Evolutionary conservation across 2,888 invertebrate genomes (phyloP).

Genomic region (Yponomeuta sedellus): DNA sequence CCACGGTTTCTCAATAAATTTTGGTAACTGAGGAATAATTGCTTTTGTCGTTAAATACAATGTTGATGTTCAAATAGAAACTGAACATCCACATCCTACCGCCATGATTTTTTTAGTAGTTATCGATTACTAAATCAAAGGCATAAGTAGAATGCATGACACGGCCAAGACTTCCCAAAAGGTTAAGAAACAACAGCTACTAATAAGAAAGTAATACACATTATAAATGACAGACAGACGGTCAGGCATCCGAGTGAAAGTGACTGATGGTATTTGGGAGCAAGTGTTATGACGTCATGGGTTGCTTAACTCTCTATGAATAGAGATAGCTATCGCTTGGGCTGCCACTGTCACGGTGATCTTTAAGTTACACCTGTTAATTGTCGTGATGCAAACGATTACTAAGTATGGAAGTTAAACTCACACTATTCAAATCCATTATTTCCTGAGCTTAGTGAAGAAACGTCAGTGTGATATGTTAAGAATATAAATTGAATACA

Average conservation of each 20-base stretch:
- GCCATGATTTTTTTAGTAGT: not conserved
- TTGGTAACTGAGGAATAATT: not conserved
- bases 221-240: constrained; percentile 29
- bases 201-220: constrained; percentile 14
- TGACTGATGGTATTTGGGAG: constrained; percentile 62
- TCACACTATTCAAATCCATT: not conserved
- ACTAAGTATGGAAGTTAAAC: not conserved
- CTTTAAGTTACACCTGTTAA: not conserved
- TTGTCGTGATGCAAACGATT: not conserved
- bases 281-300: constrained; percentile 55
- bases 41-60: not conserved
- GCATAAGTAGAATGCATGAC: not conserved
- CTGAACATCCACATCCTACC: not conserved
- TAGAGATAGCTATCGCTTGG: constrained; percentile 6
- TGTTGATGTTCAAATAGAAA: not conserved
- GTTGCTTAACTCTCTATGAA: constrained; percentile 15
- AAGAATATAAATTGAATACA: not conserved
- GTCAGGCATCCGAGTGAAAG: constrained; percentile 63
- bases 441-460: not conserved
- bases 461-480: not conserved
- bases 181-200: not conserved
- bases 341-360: not conserved
- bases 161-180: not conserved
- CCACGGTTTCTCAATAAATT: not conserved
- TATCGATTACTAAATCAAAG: not conserved